These are phyloP conservation scores for Haemorhous mexicanus DNA, from an alignment of 2,113 vertebrate species.

Conservation along the genomic window DNA sequence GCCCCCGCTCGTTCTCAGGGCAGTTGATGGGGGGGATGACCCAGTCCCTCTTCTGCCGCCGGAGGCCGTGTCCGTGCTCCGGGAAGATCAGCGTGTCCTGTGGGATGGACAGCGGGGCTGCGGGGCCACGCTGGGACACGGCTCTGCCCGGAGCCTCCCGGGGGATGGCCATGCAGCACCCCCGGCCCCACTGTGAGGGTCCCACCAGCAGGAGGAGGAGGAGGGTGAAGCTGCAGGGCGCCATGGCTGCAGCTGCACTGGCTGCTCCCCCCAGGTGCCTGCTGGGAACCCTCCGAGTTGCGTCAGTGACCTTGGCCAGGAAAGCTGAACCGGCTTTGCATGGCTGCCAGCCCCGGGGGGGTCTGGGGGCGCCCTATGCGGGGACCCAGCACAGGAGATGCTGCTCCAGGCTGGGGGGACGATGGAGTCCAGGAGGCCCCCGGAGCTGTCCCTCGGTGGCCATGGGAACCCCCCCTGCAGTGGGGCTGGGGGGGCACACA, in stretches of 20 bases:
- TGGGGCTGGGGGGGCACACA: not conserved
- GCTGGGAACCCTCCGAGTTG: not conserved
- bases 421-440: not conserved
- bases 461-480: no score
- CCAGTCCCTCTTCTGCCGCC: constrained; percentile 77
- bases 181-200: not conserved
- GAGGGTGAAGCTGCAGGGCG: not conserved
- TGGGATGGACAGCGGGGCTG: not conserved
- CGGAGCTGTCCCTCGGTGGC: no score
- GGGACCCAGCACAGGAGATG: no score
- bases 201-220: not conserved
- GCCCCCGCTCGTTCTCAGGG: constrained; percentile 69
- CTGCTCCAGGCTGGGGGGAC: not conserved
- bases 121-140: not conserved
- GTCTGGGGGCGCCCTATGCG: accelerated
- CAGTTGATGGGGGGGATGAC: constrained; percentile 72
- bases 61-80: not conserved
- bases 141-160: accelerated
- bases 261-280: no score
- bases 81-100: constrained; percentile 25
- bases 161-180: accelerated
- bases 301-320: not conserved
- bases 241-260: not conserved
- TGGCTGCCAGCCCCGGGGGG: not conserved
- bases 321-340: not conserved